phyloP scores from a whole-genome alignment of 2,888 invertebrate species.

The Athalia rosae region DNA sequence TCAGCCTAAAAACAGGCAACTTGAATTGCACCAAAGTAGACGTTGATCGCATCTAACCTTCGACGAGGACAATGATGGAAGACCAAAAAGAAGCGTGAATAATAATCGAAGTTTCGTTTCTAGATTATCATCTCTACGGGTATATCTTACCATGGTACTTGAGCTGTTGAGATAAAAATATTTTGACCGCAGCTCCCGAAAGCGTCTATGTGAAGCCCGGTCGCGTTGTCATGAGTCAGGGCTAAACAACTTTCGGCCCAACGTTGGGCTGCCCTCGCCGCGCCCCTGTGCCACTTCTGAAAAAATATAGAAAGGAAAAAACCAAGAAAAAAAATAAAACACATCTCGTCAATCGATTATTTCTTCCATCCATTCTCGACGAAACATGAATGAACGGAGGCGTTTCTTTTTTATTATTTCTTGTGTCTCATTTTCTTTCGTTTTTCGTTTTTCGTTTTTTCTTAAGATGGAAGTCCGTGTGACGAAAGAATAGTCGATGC shows the following conservation, averaged over 20 bases:
- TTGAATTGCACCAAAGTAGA: not conserved
- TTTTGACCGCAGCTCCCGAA: conserved; percentile 88
- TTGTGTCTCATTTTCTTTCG: not conserved
- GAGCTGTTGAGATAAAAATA: conserved; percentile 86
- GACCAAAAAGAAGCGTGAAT: not conserved
- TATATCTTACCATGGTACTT: conserved; percentile 83
- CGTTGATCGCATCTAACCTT: not conserved
- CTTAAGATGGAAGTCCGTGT: not conserved
- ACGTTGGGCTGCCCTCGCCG: conserved; percentile 82
- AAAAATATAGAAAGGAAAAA: conserved; percentile 54
- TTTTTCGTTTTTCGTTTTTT: not conserved
- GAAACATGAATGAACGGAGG: no score
- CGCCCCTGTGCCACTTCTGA: conserved; percentile 84
- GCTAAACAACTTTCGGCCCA: conserved; percentile 85
- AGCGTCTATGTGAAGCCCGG: conserved; percentile 79
- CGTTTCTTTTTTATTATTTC: not conserved
- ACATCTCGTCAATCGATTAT: no score
- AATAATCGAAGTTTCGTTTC: not conserved
- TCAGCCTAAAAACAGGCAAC: no score
- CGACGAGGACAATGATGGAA: not conserved
- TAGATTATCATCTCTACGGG: not conserved
- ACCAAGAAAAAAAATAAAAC: not conserved
- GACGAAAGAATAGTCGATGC: conserved; percentile 1
- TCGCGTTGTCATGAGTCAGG: conserved; percentile 81
- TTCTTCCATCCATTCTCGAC: not conserved